Percentiles rank a stretch among this genome's conserved stretches.
Evolutionary conservation across 2,888 invertebrate species (phyloP).

Genomic region (Unio pictorum): DNA sequence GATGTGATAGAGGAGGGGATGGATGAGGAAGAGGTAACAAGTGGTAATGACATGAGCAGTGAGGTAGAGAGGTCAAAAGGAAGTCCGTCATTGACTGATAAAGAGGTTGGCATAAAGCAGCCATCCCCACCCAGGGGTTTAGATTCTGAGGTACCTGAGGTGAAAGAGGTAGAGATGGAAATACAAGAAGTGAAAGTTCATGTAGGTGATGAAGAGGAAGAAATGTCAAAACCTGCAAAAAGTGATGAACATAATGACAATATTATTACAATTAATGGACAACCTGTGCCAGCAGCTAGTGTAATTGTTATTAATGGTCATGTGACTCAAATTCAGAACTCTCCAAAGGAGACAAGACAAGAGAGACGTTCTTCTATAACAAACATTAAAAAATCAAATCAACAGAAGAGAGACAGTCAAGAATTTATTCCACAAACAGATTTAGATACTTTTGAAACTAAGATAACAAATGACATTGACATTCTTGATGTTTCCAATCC

Average conservation of each 20-base stretch:
- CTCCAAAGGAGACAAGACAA: constrained; percentile 12
- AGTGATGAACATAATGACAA: constrained; percentile 24
- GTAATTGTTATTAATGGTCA: constrained; percentile 57
- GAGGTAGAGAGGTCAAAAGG: not conserved
- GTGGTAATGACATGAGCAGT: constrained; percentile 14
- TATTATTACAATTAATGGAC: constrained; percentile 52
- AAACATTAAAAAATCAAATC: constrained; percentile 6
- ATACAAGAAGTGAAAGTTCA: constrained; percentile 55
- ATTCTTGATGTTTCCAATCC: constrained; percentile 51
- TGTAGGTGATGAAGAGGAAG: constrained; percentile 41
- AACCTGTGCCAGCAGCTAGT: constrained; percentile 47
- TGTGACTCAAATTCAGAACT: constrained; percentile 39
- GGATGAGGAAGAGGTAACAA: constrained; percentile 12
- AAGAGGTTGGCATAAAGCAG: not conserved
- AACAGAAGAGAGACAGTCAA: constrained; percentile 19
- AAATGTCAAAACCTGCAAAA: constrained; percentile 18
- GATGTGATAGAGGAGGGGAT: constrained; percentile 50
- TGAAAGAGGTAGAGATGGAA: constrained; percentile 34
- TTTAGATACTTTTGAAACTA: constrained; percentile 61
- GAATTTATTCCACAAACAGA: constrained; percentile 59
- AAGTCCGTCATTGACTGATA: not conserved
- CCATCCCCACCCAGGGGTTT: constrained; percentile 4
- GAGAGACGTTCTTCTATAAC: constrained; percentile 21
- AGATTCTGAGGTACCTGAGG: not conserved
- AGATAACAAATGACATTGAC: constrained; percentile 40